Base-by-base conservation (phyloP, 2,888 invertebrate species). In the Embidobia sp. region DNA sequence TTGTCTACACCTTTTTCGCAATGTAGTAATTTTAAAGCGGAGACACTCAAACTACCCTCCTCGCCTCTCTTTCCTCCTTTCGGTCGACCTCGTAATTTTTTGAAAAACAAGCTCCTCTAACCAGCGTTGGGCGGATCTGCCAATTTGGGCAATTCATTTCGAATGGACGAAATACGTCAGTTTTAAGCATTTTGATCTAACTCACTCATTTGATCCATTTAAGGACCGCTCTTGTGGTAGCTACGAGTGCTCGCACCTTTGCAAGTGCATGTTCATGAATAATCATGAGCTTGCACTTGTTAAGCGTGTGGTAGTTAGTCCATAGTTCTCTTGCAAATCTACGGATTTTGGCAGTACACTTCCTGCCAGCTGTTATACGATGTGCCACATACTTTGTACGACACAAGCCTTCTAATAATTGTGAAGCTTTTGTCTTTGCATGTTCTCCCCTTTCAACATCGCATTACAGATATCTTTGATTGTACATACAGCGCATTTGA, bases 241-340 rank as follows among this genome's bases (percentile, higher is more conserved):
- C 37, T 26, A 46, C 55, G 61, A 74, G 53, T 11, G 51, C 46
- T 66, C 48, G 66, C 74, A 61, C 66, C 66, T 67, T 61, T 35
- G 26, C 61, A 67, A 67, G 74, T 48, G 51, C 61, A 67, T 55
- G 67, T 67, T 75, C 66, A 75, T 75, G 74, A 75, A 67, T 75
- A 75, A 51, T 59, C 67, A 69, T 18, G 40, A 75, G 55, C 53
- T 66, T 67, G 61, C 61, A 55, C 61, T 67, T 74, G 74, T 67
- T 67, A 67, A 67, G 61, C 66, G 46, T 46, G 51, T 40, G 73
- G 49, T 73, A 59, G 73, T 66, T 66, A 51, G 66, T 57, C 72
- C 55, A 57, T 61, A 72, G 72, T 73, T 73, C 64, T 29, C 57
- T 64, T 57, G 73, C 73, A 64, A 73, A 64, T 66, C 73, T 73